A percentile compares a stretch with the other conserved stretches of the same genome.
Evolutionary conservation across 2,113 vertebrate species (phyloP).

Genomic region (Mastomys coucha): DNA sequence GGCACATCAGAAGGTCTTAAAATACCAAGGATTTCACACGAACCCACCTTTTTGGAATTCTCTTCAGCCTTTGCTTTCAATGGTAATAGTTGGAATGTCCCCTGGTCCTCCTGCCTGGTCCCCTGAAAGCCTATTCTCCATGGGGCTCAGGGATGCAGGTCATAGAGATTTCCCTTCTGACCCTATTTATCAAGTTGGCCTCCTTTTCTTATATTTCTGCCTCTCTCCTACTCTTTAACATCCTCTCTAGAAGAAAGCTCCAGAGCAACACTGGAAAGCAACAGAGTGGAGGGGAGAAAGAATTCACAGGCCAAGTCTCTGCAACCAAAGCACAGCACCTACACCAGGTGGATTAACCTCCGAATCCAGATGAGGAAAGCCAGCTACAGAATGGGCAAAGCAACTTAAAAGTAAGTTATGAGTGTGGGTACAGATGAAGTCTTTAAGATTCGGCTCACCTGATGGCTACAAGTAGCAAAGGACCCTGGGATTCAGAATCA

Average conservation of each 20-base stretch:
- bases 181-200: neutral
- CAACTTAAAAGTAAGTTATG: neutral
- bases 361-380: neutral
- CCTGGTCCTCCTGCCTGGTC: neutral
- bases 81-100: neutral
- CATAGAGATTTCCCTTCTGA: neutral
- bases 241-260: neutral
- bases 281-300: neutral
- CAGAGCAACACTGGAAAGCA: neutral
- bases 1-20: neutral
- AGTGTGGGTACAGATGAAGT: neutral
- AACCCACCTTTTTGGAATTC: neutral
- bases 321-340: neutral
- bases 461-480: neutral
- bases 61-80: neutral
- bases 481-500: neutral
- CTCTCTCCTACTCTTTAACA: neutral
- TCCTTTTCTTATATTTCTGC: neutral
- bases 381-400: neutral
- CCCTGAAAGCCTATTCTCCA: neutral
- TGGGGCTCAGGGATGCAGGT: neutral
- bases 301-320: neutral
- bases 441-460: neutral
- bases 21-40: neutral
- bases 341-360: neutral